A percentile compares a stretch with the other conserved stretches of the same genome.
phyloP scores from a whole-genome alignment of 1,140 invertebrate species.

The Sitophilus oryzae region DNA sequence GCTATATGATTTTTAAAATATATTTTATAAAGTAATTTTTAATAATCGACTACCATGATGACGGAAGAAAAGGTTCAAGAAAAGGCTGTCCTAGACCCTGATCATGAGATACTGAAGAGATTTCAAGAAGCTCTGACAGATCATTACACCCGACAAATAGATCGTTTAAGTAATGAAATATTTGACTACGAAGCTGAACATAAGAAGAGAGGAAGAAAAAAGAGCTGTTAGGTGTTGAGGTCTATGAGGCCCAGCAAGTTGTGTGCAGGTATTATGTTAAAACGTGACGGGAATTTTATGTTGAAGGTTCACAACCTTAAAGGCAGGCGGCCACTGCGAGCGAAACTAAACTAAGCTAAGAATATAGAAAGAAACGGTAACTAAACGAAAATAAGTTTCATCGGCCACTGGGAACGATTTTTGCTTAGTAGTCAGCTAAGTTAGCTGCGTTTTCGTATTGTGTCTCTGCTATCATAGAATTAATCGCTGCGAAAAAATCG shows the following conservation, averaged over 20 bases:
- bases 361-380: no score
- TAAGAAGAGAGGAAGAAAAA: constrained; percentile 31
- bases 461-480: no score
- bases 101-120: constrained; percentile 58
- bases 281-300: no score
- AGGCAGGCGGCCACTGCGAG: no score
- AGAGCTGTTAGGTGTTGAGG: constrained; percentile 35
- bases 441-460: no score
- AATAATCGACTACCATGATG: constrained; percentile 8
- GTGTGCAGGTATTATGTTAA: constrained; percentile 22
- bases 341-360: no score
- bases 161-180: constrained; percentile 53
- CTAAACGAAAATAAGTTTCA: no score
- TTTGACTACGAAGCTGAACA: constrained; percentile 42
- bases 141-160: constrained; percentile 52
- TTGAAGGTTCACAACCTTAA: no score
- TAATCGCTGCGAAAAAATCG: no score
- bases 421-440: no score
- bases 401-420: no score
- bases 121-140: constrained; percentile 58
- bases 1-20: not conserved
- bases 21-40: not conserved
- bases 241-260: constrained; percentile 38
- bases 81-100: constrained; percentile 48
- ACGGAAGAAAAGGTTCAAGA: constrained; percentile 5